Conservation (phyloP, 2,797 vertebrate genomes). For the Xenentodon cancila region DNA sequence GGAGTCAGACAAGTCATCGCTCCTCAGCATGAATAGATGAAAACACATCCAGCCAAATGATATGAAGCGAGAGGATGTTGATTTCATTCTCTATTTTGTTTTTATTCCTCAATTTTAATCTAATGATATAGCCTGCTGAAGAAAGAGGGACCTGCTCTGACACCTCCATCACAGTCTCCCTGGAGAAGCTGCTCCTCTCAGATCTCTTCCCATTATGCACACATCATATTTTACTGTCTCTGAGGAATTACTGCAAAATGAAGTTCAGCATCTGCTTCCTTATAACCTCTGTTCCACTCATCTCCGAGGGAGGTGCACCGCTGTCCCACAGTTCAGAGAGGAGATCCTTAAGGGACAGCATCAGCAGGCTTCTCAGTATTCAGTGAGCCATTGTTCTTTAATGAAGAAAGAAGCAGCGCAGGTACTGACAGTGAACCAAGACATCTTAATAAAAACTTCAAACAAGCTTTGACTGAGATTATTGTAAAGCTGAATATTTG, state of each 20-base stretch:
- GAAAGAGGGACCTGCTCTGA: not conserved
- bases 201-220: constrained; percentile 26
- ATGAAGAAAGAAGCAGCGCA: constrained; percentile 50
- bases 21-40: constrained; percentile 1
- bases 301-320: constrained; percentile 15
- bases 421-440: constrained; percentile 59
- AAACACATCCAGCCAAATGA: not conserved
- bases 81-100: not conserved
- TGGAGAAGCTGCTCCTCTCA: constrained; percentile 23
- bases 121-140: not conserved
- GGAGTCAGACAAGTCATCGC: not conserved
- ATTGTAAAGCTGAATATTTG: constrained; percentile 60
- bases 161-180: not conserved
- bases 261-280: constrained; percentile 32
- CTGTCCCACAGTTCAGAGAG: constrained; percentile 44
- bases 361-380: constrained; percentile 47
- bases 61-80: not conserved
- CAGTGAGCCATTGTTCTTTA: constrained; percentile 50
- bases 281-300: constrained; percentile 3
- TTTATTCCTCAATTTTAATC: not conserved
- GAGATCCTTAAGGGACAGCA: constrained; percentile 33
- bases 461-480: constrained; percentile 47
- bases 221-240: constrained; percentile 37
- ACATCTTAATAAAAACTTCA: constrained; percentile 80
- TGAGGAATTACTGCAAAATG: constrained; percentile 33